Base-by-base conservation (phyloP, 2,888 invertebrate genomes). In the Bimastos eiseni region DNA sequence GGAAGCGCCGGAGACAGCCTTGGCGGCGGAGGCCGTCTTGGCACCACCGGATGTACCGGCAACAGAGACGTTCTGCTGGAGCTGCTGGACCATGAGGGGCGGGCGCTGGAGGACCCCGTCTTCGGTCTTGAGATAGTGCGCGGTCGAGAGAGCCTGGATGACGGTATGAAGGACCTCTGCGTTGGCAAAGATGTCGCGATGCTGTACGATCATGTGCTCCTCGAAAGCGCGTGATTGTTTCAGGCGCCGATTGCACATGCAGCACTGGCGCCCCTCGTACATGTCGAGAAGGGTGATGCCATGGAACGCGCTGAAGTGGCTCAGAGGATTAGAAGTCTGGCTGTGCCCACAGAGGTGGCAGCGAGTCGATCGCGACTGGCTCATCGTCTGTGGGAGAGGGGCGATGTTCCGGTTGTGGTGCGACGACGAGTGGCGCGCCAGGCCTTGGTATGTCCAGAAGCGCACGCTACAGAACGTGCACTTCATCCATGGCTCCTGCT, bases 361-460 rank as follows among this genome's bases (percentile, higher is more conserved):
- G 24, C 83, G 83, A 0, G 86, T 86, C 37, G 86, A 86, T 36
- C 86, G 37, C 24, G 86, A 86, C 37, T 4, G 86, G 37, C 17
- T 86, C 34, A 86, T 37, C 24, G 86, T 24, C 37, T 86, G 86
- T 17, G 86, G 86, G 36, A 86, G 24, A 5, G 37, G 86, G 19
- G 49, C 90, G 24, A 88, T 88, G 34, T 89, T 83, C 0, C 91
- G 30, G 44, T 89, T 89, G 86, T 91, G 91, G 36, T 90, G 90
- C 19, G 90, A 33, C 11, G 90, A 83, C 4, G 91, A 91, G 89
- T 91, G 91, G n/a, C 90, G 91, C 6, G 91, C 91, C 49, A 91
- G 89, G 38, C 91, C 91, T 90, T 91, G 91, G 83, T 91, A 91
- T 24, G 91, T 91, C 91, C 91, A 91, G 89, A 91, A 91, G 30